Percentiles rank a stretch among this genome's conserved stretches.
Conservation (phyloP, 2,113 vertebrate genomes). For the Entosphenus tridentatus region DNA sequence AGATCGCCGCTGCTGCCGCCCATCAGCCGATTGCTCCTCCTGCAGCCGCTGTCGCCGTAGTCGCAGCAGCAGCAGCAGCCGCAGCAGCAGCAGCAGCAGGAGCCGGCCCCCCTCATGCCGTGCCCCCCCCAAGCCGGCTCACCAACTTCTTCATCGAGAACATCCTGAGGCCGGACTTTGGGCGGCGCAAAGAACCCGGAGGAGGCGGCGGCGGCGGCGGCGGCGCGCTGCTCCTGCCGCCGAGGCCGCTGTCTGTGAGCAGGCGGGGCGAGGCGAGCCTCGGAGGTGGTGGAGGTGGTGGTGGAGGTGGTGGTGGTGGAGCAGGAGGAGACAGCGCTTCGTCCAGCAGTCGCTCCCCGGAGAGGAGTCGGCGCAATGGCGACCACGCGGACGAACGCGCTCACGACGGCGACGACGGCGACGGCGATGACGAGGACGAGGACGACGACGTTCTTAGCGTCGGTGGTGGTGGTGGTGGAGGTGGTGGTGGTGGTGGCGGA, state of each 20-base stretch:
- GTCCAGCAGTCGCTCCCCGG: constrained; percentile 32
- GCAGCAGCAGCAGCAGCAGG: too few relatives aligned
- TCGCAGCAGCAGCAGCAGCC: too few relatives aligned
- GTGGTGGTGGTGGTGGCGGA: too few relatives aligned
- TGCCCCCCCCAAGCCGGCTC: constrained; percentile 50
- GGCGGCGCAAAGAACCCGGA: constrained; percentile 40
- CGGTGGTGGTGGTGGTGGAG: too few relatives aligned
- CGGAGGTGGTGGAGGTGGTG: constrained; percentile 10
- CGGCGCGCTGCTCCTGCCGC: constrained; percentile 19
- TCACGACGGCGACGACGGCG: constrained; percentile 33
- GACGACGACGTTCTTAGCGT: too few relatives aligned
- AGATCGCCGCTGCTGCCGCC: too few relatives aligned
- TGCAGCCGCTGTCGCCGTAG: too few relatives aligned
- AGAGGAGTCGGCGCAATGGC: constrained; percentile 33
- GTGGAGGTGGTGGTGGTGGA: constrained; percentile 3
- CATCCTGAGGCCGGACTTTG: constrained; percentile 73
- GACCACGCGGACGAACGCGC: constrained; percentile 35
- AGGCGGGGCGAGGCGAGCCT: constrained; percentile 26
- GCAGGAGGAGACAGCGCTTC: constrained; percentile 18
- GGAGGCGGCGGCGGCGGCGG: constrained; percentile 20
- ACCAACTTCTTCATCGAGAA: constrained; percentile 97
- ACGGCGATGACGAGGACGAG: constrained; percentile 18
- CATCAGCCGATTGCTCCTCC: too few relatives aligned
- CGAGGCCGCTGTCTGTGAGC: constrained; percentile 25
- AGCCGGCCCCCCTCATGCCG: too few relatives aligned